phyloP scores from a whole-genome alignment of 2,113 vertebrate genomes.

The Platanista minor region DNA sequence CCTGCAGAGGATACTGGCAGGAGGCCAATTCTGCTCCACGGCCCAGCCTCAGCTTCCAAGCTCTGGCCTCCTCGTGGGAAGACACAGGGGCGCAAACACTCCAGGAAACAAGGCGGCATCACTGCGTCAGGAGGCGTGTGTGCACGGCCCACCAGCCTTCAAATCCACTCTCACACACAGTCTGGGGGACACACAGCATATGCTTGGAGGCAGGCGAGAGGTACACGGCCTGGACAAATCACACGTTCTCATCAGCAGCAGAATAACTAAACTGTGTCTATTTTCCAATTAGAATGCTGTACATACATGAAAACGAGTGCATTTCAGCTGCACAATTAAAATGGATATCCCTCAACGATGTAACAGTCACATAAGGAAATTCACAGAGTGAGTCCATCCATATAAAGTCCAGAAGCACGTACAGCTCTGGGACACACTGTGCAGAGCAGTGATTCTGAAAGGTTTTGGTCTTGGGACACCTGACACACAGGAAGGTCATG shows the following conservation, averaged over 20 bases:
- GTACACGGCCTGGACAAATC: rapidly evolving
- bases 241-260: rapidly evolving
- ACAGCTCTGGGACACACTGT: rapidly evolving
- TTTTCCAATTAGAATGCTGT: rapidly evolving
- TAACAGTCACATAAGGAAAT: neutral
- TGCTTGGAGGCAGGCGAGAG: rapidly evolving
- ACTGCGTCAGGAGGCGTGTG: rapidly evolving
- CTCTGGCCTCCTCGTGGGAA: too few species aligned
- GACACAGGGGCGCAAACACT: rapidly evolving
- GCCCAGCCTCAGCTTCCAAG: neutral
- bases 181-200: rapidly evolving
- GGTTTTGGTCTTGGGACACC: rapidly evolving
- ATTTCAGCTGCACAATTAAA: rapidly evolving
- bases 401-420: rapidly evolving
- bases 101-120: rapidly evolving
- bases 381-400: rapidly evolving
- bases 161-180: rapidly evolving
- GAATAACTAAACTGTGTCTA: rapidly evolving
- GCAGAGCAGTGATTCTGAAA: rapidly evolving
- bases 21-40: rapidly evolving
- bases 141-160: rapidly evolving
- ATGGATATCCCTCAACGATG: rapidly evolving
- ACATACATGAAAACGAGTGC: rapidly evolving
- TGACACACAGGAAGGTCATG: rapidly evolving
- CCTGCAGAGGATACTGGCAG: rapidly evolving